A percentile compares a stretch with the other conserved stretches of the same genome.
Evolutionary conservation across 2,113 vertebrate species (phyloP).

Genomic region (Seriola aureovittata): DNA sequence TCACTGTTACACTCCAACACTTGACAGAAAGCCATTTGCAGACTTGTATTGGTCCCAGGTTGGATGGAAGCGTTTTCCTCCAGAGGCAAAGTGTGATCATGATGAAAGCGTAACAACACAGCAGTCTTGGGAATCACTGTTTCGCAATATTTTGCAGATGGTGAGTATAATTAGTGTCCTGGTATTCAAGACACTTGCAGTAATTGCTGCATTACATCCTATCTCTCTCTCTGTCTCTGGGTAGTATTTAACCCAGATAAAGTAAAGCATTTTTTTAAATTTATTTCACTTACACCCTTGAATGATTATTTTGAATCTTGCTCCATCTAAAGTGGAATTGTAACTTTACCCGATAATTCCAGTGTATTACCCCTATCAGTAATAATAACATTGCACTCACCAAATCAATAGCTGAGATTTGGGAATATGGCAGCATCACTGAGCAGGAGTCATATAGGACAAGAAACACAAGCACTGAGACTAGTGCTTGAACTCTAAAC

Average conservation of each 20-base stretch:
- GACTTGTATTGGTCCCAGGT: slow-evolving; percentile 37
- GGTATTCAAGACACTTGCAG: slow-evolving; percentile 60
- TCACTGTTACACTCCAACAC: slow-evolving; percentile 18
- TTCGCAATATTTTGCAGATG: slow-evolving; percentile 66
- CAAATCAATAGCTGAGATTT: neutral
- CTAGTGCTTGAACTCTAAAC: neutral
- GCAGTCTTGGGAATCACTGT: slow-evolving; percentile 56
- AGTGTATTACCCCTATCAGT: neutral
- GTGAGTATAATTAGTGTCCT: slow-evolving; percentile 69
- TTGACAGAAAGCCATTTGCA: slow-evolving; percentile 39
- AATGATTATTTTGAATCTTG: slow-evolving; percentile 32
- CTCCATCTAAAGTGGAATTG: neutral
- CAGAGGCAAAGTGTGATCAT: slow-evolving; percentile 46
- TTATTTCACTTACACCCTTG: slow-evolving; percentile 29
- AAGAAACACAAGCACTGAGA: neutral
- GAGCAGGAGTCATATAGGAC: neutral
- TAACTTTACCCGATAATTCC: neutral
- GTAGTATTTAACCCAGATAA: slow-evolving; percentile 65
- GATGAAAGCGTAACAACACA: slow-evolving; percentile 67
- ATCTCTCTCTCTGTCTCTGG: slow-evolving; percentile 38
- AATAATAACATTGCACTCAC: neutral
- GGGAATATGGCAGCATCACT: neutral
- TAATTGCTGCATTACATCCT: slow-evolving; percentile 50
- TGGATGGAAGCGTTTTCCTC: slow-evolving; percentile 47
- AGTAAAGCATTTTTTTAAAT: slow-evolving; percentile 16